Percentiles rank a stretch among this genome's conserved stretches.
These are phyloP conservation scores for Hippopotamus amphibius DNA, from an alignment of 2,113 vertebrate genomes.

Conservation along the genomic window DNA sequence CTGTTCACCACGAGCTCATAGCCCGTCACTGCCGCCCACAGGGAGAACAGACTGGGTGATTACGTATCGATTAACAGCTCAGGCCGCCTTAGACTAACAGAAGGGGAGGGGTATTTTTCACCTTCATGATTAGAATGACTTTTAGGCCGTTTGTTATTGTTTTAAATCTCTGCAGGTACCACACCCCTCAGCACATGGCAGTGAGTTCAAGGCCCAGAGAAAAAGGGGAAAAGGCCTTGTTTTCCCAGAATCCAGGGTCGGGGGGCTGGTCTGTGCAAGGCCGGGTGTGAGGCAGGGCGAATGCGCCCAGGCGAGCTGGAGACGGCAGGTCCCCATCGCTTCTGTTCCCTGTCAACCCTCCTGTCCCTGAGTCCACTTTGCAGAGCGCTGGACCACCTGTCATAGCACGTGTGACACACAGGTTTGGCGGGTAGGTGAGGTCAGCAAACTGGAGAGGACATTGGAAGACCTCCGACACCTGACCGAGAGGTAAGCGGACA, in stretches of 20 bases:
- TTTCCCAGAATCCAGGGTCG: neutral
- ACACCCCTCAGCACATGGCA: rapidly evolving
- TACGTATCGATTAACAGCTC: neutral
- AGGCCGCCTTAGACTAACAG: neutral
- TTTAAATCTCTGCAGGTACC: neutral
- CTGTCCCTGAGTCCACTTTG: neutral
- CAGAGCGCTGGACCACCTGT: neutral
- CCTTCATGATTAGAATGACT: neutral
- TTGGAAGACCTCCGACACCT: too few species aligned
- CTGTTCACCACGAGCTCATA: neutral
- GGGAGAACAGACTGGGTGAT: rapidly evolving
- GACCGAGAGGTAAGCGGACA: neutral
- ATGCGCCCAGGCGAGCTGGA: rapidly evolving
- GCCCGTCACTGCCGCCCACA: rapidly evolving
- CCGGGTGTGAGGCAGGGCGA: neutral
- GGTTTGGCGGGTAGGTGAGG: neutral
- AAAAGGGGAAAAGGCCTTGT: neutral
- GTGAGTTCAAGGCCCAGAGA: too few species aligned
- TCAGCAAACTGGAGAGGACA: neutral
- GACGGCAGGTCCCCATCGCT: neutral
- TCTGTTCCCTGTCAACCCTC: rapidly evolving
- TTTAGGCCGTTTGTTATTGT: neutral
- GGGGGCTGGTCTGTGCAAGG: neutral
- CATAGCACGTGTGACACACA: rapidly evolving
- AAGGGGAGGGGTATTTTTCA: neutral